Conservation (phyloP, 2,888 invertebrate species). For the Apoderus coryli region DNA sequence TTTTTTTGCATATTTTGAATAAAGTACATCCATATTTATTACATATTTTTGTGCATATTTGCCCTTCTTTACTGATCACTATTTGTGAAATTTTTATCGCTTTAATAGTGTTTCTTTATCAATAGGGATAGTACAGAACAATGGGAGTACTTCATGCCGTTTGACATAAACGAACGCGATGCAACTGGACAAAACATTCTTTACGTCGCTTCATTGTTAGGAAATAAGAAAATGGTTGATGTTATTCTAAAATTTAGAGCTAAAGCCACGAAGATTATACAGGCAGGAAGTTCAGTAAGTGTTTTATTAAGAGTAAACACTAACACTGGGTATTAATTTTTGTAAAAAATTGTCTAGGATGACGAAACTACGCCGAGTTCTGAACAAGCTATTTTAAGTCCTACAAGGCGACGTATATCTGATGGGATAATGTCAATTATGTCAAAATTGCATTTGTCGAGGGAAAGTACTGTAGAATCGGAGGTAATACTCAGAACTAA, state of each 20-base stretch:
- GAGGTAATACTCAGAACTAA: no score
- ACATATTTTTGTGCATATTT: constrained; percentile 3
- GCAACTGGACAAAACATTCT: constrained; percentile 82
- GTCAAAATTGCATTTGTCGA: constrained; percentile 58
- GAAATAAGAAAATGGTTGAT: constrained; percentile 64
- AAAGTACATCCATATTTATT: no score
- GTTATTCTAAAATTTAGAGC: constrained; percentile 59
- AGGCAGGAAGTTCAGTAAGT: constrained; percentile 21
- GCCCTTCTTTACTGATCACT: constrained; percentile 4
- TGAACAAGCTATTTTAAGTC: constrained; percentile 31
- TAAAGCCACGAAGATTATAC: constrained; percentile 35
- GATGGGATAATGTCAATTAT: constrained; percentile 81
- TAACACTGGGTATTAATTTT: no score
- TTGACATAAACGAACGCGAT: constrained; percentile 84
- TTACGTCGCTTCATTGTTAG: constrained; percentile 76
- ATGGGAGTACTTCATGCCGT: constrained; percentile 77
- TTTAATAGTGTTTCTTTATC: no score
- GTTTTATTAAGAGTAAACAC: constrained; percentile 2
- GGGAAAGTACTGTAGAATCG: constrained; percentile 33
- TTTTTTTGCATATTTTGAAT: no score
- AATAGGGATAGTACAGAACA: constrained; percentile 53
- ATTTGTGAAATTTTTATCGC: constrained; percentile 9
- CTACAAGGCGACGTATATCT: constrained; percentile 60
- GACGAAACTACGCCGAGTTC: constrained; percentile 28
- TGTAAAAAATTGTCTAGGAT: constrained; percentile 27